Evolutionary conservation across 2,797 vertebrate species (phyloP).

Genomic region (Hippocampus kuda): DNA sequence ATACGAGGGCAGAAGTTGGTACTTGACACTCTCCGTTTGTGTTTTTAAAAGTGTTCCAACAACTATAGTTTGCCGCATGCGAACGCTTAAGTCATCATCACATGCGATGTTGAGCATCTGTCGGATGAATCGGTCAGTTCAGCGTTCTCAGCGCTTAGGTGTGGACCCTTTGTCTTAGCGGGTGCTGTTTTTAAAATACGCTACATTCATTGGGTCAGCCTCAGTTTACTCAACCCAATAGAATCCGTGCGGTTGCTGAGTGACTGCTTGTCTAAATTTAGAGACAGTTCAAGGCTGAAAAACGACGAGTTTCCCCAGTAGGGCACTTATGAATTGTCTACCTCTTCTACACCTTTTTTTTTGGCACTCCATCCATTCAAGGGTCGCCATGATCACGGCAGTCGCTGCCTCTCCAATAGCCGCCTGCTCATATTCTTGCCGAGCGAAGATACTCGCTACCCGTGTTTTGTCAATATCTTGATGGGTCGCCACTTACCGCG

Average conservation of each 20-base stretch:
- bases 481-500: conserved; percentile 53
- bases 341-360: conserved; percentile 3
- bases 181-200: conserved; percentile 26
- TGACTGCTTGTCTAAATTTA: conserved; percentile 5
- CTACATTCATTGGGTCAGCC: conserved; percentile 23
- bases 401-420: conserved; percentile 21
- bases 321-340: conserved; percentile 9
- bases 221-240: conserved; percentile 23
- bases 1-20: background rate
- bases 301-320: conserved; percentile 8
- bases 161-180: conserved; percentile 17
- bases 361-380: conserved; percentile 12
- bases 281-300: conserved; percentile 20
- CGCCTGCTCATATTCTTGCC: background rate
- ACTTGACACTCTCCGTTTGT: background rate
- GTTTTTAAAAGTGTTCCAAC: background rate
- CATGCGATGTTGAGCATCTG: background rate
- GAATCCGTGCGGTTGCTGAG: conserved; percentile 23
- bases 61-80: background rate
- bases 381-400: conserved; percentile 43
- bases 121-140: conserved; percentile 4
- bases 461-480: conserved; percentile 54
- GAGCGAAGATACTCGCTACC: conserved; percentile 45
- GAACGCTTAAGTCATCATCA: background rate
- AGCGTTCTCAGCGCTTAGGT: conserved; percentile 16